A percentile compares a stretch with the other conserved stretches of the same genome.
Evolutionary conservation across 2,888 invertebrate genomes (phyloP).

Genomic region (Amphipoea oculea): DNA sequence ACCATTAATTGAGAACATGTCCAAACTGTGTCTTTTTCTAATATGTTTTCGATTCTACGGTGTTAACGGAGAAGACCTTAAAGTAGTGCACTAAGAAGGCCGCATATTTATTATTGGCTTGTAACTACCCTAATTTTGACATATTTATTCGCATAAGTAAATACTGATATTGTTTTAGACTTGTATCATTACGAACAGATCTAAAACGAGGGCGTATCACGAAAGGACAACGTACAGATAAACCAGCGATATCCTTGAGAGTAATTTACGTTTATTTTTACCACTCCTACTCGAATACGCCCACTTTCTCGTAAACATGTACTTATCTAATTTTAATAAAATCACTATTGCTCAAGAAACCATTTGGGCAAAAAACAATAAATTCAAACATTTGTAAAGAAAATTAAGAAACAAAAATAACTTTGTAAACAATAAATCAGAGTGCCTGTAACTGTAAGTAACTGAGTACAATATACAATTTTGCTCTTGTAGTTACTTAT

Average conservation of each 20-base stretch:
- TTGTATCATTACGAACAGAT: slow-evolving; percentile 3
- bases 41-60: slow-evolving; percentile 3
- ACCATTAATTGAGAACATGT: slow-evolving; percentile 30
- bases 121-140: background rate
- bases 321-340: background rate
- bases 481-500: background rate
- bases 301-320: slow-evolving; percentile 2
- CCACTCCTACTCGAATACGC: background rate
- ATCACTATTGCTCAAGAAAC: background rate
- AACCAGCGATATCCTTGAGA: slow-evolving; percentile 1
- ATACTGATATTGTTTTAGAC: slow-evolving; percentile 18
- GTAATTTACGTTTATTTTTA: slow-evolving; percentile 17
- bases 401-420: slow-evolving; percentile 5
- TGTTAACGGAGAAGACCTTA: background rate
- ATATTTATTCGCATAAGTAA: background rate
- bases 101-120: background rate
- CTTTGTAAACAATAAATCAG: slow-evolving; percentile 1
- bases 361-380: background rate
- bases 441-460: too few species aligned
- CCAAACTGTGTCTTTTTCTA: slow-evolving; percentile 21
- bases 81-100: background rate
- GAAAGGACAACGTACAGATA: slow-evolving; percentile 19
- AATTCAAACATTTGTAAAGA: slow-evolving; percentile 5
- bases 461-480: slow-evolving; percentile 1
- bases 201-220: slow-evolving; percentile 22